Conservation (phyloP, 2,113 vertebrate species). For the Serilophus lunatus region DNA sequence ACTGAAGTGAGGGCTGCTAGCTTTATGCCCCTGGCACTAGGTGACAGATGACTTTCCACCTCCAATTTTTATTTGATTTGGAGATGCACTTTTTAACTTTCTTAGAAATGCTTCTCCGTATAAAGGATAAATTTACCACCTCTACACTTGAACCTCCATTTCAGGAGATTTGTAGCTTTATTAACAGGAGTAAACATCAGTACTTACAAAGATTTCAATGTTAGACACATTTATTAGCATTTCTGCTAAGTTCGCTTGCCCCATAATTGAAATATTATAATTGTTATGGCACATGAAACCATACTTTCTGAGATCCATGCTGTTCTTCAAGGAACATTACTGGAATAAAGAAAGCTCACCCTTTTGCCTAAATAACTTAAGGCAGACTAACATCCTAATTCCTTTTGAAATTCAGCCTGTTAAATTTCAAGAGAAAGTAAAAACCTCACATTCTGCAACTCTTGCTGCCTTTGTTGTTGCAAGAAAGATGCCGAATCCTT, state of each 20-base stretch:
- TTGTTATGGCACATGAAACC: not conserved
- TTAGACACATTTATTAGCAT: not conserved
- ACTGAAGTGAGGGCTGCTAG: not conserved
- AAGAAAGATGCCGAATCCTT: not conserved
- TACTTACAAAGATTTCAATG: not conserved
- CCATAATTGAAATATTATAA: not conserved
- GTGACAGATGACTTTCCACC: not conserved
- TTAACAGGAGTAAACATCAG: not conserved
- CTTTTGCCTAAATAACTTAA: not conserved
- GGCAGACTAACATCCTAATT: not conserved
- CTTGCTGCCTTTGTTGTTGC: not conserved
- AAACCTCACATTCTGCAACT: not conserved
- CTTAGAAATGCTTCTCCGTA: not conserved
- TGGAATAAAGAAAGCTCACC: not conserved
- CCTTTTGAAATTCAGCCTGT: not conserved
- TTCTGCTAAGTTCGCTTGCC: not conserved
- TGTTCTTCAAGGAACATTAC: not conserved
- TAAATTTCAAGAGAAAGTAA: not conserved
- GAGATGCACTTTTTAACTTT: not conserved
- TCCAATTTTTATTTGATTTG: not conserved
- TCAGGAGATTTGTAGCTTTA: not conserved
- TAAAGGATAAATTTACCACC: not conserved
- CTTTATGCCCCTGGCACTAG: not conserved
- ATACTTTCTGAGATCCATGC: not conserved
- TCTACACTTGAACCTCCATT: not conserved